A percentile compares a stretch with the other conserved stretches of the same genome.
phyloP scores from a whole-genome alignment of 2,888 invertebrate species.

The Dichetophora obliterata region DNA sequence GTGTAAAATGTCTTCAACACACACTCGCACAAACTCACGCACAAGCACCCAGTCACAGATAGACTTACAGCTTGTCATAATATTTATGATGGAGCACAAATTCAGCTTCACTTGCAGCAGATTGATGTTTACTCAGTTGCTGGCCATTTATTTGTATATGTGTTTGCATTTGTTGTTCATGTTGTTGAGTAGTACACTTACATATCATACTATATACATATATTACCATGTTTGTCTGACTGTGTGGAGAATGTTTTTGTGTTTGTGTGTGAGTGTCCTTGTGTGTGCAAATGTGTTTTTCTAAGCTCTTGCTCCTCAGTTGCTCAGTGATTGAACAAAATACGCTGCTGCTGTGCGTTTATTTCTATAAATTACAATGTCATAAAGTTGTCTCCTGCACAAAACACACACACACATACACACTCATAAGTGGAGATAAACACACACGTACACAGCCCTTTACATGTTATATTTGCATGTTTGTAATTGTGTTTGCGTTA shows the following conservation, averaged over 20 bases:
- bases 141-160: slow-evolving; percentile 3
- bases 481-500: background rate
- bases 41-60: too few relatives aligned
- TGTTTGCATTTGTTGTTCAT: background rate
- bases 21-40: background rate
- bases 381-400: slow-evolving; percentile 4
- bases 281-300: background rate
- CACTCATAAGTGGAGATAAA: background rate
- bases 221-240: background rate
- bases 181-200: background rate
- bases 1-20: background rate
- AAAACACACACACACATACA: background rate
- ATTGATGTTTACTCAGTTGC: slow-evolving; percentile 1
- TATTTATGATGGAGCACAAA: slow-evolving; percentile 15
- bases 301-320: slow-evolving; percentile 7
- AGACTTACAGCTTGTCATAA: background rate
- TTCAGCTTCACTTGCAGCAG: slow-evolving; percentile 25
- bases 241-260: too few relatives aligned
- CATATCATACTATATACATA: too few relatives aligned
- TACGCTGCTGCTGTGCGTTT: slow-evolving; percentile 3
- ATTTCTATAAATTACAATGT: slow-evolving; percentile 20
- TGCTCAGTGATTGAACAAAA: background rate
- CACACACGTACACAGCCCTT: background rate
- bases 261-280: background rate
- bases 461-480: background rate